A percentile compares a stretch with the other conserved stretches of the same genome.
Conservation (phyloP, 2,113 vertebrate species). For the Chionis minor region DNA sequence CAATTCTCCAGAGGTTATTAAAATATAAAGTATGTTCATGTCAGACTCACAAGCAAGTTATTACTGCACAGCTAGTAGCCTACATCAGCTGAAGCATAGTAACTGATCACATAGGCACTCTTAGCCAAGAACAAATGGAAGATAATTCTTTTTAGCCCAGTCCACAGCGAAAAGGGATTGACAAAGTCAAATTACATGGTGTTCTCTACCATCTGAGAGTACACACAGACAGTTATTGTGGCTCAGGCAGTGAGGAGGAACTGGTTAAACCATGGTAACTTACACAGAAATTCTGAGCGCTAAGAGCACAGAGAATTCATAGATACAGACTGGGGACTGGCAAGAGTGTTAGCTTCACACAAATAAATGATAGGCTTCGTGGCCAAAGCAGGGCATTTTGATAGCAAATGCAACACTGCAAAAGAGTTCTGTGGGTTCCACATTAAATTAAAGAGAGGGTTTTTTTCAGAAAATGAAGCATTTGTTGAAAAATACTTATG, state of each 20-base stretch:
- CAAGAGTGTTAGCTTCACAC: background rate
- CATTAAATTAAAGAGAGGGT: background rate
- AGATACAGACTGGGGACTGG: background rate
- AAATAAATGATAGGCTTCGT: background rate
- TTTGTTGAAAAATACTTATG: background rate
- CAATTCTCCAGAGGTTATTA: conserved; percentile 46
- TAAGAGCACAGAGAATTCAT: background rate
- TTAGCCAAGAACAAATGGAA: conserved; percentile 1
- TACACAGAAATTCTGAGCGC: background rate
- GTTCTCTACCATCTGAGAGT: background rate
- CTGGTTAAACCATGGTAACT: conserved; percentile 4
- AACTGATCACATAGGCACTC: background rate
- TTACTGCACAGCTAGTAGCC: conserved; percentile 27
- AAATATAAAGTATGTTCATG: conserved; percentile 38
- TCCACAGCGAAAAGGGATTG: background rate
- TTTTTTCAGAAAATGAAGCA: background rate
- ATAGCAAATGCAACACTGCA: background rate
- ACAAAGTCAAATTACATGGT: conserved; percentile 23
- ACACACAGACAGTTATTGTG: background rate
- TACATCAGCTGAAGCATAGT: background rate
- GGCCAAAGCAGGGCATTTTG: background rate
- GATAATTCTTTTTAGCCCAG: conserved; percentile 5
- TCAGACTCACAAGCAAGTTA: conserved; percentile 47
- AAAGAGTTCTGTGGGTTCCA: background rate
- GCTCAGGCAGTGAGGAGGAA: background rate